Evolutionary conservation across 2,888 invertebrate species (phyloP), one percentile per base, ranked within the genome.

Genomic region (Ischnura elegans): DNA sequence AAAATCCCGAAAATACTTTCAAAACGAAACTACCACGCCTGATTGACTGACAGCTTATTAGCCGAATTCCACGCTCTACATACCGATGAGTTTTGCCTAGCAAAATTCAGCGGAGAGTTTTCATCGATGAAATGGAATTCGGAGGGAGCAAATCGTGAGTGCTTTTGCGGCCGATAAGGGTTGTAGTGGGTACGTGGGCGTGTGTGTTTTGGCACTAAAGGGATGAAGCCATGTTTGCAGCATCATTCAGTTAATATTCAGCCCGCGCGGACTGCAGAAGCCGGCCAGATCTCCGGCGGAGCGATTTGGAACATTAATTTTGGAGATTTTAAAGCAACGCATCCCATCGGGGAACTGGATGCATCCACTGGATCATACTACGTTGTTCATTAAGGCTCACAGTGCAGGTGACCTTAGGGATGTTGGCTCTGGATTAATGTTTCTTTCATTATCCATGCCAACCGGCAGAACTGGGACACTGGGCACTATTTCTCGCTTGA

Each of bases 191-290:
- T 61, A 25, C n/a, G 61, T 61, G 51, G 19, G 51, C 51, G 51
- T 1, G 2, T 8, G 51, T 61, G n/a, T 61, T 61, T 25, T n/a
- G n/a, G n/a, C n/a, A n/a, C n/a, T n/a, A n/a, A n/a, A n/a, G 61
- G 61, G n/a, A n/a, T 61, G 16, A 51, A 61, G 61, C n/a, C n/a
- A n/a, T 61, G n/a, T n/a, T 61, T 19, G 61, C n/a, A 19, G 61
- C n/a, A n/a, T n/a, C 61, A 61, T 61, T 61, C 61, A 61, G n/a
- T 61, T 61, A 61, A n/a, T n/a, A 61, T 61, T 25, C 61, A 61
- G 61, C 2, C 61, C 61, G 61, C 61, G 61, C 61, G n/a, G 61
- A 25, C 61, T 61, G 61, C 61, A 61, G 61, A 25, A 51, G 51
- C 51, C 19, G 16, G 13, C 21, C 6, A n/a, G 61, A 3, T 25